Conservation (phyloP, 2,888 invertebrate species). For the Melikaiella ostensackeni region DNA sequence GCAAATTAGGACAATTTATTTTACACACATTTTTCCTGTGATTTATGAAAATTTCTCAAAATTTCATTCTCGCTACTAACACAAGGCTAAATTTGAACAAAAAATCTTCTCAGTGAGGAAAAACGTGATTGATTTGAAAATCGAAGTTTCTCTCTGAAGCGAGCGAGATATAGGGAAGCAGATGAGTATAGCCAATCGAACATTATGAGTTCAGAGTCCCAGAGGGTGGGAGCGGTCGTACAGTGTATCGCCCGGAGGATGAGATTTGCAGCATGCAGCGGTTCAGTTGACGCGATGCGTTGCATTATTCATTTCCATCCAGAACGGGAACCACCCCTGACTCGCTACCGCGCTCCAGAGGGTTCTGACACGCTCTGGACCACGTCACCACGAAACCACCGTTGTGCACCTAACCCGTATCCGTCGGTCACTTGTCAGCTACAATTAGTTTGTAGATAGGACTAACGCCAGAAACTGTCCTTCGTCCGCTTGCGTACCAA, state of each 20-base stretch:
- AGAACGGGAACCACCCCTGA: conserved; percentile 65
- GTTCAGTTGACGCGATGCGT: conserved; percentile 70
- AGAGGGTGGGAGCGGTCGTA: conserved; percentile 32
- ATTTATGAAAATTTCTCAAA: neutral
- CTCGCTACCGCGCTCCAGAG: conserved; percentile 58
- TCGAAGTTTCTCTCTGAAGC: neutral
- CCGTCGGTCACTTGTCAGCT: conserved; percentile 62
- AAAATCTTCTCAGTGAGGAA: neutral
- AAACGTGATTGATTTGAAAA: neutral
- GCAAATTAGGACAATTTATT: no score
- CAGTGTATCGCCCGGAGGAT: conserved; percentile 61
- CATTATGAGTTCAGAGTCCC: conserved; percentile 52
- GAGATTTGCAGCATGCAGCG: conserved; percentile 69
- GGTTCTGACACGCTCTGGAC: conserved; percentile 58
- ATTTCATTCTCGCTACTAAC: neutral
- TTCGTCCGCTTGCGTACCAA: conserved; percentile 39
- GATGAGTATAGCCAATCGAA: conserved; percentile 56
- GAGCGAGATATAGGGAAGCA: conserved; percentile 35
- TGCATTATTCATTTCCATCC: conserved; percentile 73
- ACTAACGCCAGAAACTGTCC: conserved; percentile 30
- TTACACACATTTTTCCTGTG: no score
- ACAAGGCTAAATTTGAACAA: neutral
- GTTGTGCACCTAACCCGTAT: conserved; percentile 48
- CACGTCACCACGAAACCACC: conserved; percentile 65
- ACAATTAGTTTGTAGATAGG: conserved; percentile 61